A percentile compares a stretch with the other conserved stretches of the same genome.
Conservation (phyloP, 2,113 vertebrate genomes). For the Mystacornis crossleyi region DNA sequence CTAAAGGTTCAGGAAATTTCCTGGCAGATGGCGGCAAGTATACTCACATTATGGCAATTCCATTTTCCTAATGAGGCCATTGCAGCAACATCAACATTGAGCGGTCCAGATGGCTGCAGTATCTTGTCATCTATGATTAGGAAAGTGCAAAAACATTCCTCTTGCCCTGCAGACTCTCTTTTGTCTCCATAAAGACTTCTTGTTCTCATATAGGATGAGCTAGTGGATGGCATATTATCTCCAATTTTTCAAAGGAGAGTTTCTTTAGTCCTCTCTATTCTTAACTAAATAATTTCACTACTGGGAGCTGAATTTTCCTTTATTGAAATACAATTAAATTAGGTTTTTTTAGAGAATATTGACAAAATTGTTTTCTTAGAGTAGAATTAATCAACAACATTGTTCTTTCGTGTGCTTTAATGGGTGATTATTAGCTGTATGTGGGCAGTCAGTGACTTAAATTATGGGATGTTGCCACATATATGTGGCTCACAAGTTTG, state of each 20-base stretch:
- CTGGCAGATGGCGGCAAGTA: slow-evolving; percentile 11
- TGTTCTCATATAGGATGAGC: neutral
- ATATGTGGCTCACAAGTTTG: neutral
- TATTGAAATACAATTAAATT: neutral
- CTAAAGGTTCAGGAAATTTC: neutral
- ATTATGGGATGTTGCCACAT: neutral
- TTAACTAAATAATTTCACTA: neutral
- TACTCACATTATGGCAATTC: neutral
- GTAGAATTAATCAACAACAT: neutral
- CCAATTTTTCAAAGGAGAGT: neutral
- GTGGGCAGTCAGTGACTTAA: neutral
- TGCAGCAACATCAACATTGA: neutral
- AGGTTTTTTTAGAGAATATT: neutral
- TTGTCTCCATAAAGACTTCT: neutral
- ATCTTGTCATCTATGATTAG: neutral
- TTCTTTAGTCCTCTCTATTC: neutral
- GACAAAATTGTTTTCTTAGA: neutral
- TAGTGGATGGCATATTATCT: neutral
- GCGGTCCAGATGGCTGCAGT: neutral
- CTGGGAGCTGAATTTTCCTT: neutral
- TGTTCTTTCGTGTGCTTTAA: neutral
- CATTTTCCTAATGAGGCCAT: slow-evolving; percentile 12
- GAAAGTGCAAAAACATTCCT: neutral
- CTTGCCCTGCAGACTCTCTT: neutral
- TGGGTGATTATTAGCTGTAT: neutral